Base-by-base conservation (phyloP, 2,797 vertebrate genomes). In the Zonotrichia albicollis region DNA sequence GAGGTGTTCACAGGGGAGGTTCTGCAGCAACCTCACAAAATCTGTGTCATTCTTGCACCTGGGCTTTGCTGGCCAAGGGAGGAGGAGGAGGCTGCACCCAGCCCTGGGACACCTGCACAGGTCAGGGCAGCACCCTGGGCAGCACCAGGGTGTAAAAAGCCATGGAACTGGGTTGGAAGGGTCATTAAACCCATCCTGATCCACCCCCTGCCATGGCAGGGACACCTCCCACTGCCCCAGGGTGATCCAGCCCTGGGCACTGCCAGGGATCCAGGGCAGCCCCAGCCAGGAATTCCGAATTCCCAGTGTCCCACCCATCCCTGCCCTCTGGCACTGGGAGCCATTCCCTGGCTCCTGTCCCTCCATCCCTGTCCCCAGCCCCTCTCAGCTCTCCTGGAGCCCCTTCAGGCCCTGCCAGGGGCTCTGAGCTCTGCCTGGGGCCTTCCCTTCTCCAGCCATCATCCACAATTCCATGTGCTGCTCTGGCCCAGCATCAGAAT, bases 1-100 rank as follows among this genome's bases (percentile, higher is more conserved):
- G 4, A 81, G 48, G 36, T 11, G 48, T 9, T 71, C 40, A 25
- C 3, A n/a, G 64, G 16, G 26, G 12, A 70, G 19, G 7, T 16
- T 51, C 32, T 36, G 60, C 32, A 66, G 36, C 68, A 45, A 8
- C 18, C 46, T 18, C 46, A 38, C 4, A 21, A 10, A 1, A 30
- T 13, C 0, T 2, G 10, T 3, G 45, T 14, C 9, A 5, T 1
- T 26, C 34, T 4, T 42, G 65, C 27, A 38, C n/a, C 5, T 50
- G 0, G 34, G 50, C 51, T 38, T 15, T 54, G 79, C 79, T 29
- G 46, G 57, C 18, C 14, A 23, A 58, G n/a, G 48, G 15, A 50
- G 15, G 51, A 43, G 57, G 29, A 61, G 16, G 42, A 9, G 76
- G 46, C 32, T 50, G 25, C 16, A n/a, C 1, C 3, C n/a, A 73